Percentiles rank a stretch among this genome's conserved stretches.
Conservation (phyloP, 2,888 invertebrate species). For the Macaria liturata region DNA sequence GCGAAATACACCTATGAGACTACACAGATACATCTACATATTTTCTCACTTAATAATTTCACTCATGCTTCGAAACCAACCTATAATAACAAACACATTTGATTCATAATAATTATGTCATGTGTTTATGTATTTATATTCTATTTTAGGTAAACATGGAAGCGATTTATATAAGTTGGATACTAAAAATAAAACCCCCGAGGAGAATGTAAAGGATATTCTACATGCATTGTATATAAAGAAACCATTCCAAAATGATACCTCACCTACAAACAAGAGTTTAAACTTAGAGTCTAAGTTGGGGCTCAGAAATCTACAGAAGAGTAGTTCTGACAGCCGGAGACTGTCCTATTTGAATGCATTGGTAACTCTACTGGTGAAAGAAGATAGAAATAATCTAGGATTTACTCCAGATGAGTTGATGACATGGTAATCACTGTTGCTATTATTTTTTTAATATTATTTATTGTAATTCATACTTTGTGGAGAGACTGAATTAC, state of each 20-base stretch:
- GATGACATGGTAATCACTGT: slow-evolving; percentile 69
- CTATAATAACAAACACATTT: slow-evolving; percentile 24
- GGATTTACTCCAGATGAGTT: slow-evolving; percentile 92
- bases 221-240: slow-evolving; percentile 83
- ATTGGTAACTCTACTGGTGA: slow-evolving; percentile 90
- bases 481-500: too few species aligned
- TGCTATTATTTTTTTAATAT: slow-evolving; percentile 6
- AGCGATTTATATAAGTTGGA: slow-evolving; percentile 87
- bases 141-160: slow-evolving; percentile 75
- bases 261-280: slow-evolving; percentile 67
- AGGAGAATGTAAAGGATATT: slow-evolving; percentile 86
- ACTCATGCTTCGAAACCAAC: slow-evolving; percentile 19
- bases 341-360: slow-evolving; percentile 94
- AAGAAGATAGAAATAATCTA: slow-evolving; percentile 85
- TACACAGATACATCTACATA: too few species aligned
- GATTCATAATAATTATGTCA: slow-evolving; percentile 25
- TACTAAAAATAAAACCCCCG: slow-evolving; percentile 80
- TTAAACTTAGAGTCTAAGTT: slow-evolving; percentile 73
- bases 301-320: slow-evolving; percentile 84
- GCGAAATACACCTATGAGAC: too few species aligned
- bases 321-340: slow-evolving; percentile 88
- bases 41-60: background rate
- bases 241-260: slow-evolving; percentile 66
- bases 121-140: slow-evolving; percentile 16
- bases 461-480: background rate